phyloP scores from a whole-genome alignment of 2,888 invertebrate genomes.

The Conchocele bisecta region DNA sequence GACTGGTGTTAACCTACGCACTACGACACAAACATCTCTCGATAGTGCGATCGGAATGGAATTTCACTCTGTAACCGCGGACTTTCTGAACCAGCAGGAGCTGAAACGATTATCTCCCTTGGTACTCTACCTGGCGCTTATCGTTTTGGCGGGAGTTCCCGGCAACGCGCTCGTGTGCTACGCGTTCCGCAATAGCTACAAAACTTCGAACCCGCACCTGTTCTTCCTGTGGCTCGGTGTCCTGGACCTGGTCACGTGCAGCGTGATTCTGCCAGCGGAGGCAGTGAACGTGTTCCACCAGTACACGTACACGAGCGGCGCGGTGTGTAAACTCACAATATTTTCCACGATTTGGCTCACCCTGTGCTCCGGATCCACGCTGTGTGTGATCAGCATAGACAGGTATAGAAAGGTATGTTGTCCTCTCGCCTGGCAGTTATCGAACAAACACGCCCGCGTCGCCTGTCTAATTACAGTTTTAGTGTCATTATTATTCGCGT shows the following conservation, averaged over 20 bases:
- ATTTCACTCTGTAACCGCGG: too few species aligned
- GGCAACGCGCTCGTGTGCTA: slow-evolving; percentile 41
- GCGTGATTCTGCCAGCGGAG: slow-evolving; percentile 31
- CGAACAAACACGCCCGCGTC: slow-evolving; percentile 16
- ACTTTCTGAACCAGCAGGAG: slow-evolving; percentile 38
- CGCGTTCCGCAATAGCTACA: slow-evolving; percentile 19
- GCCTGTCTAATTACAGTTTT: slow-evolving; percentile 16
- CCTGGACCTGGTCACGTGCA: slow-evolving; percentile 41
- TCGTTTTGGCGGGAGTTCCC: slow-evolving; percentile 39
- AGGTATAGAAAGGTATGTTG: slow-evolving; percentile 45
- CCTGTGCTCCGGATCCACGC: slow-evolving; percentile 30
- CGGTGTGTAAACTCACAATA: slow-evolving; percentile 49
- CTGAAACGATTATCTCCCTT: slow-evolving; percentile 20
- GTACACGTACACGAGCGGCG: slow-evolving; percentile 30
- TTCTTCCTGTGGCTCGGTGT: slow-evolving; percentile 48
- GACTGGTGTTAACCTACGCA: too few species aligned
- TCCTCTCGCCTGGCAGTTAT: slow-evolving; percentile 37
- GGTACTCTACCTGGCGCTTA: slow-evolving; percentile 28
- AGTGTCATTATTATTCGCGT: slow-evolving; percentile 28
- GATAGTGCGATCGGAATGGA: too few species aligned
- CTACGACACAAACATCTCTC: too few species aligned
- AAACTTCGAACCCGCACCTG: slow-evolving; percentile 30
- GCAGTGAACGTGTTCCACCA: slow-evolving; percentile 42
- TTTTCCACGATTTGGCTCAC: slow-evolving; percentile 48
- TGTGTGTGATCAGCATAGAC: slow-evolving; percentile 45